Base-by-base conservation (phyloP, 2,113 vertebrate genomes). In the Scomber scombrus region DNA sequence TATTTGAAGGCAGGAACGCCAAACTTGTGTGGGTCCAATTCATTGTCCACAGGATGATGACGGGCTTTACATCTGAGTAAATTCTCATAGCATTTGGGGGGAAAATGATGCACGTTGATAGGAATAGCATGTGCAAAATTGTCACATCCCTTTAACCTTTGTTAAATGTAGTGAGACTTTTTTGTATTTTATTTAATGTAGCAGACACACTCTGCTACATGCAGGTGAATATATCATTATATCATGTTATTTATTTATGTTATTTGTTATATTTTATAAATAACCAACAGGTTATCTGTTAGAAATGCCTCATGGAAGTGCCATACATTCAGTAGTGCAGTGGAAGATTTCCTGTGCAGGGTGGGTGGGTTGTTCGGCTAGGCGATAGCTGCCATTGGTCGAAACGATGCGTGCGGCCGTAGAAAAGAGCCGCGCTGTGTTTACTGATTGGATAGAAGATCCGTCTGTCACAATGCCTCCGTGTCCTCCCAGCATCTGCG, bases 361-460 rank as follows among this genome's bases (percentile, higher is more conserved):
- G 72, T 46, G n/a, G 78, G 66, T 3, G 79, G 84, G 76, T 4
- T 7, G 2, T 12, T 11, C 2, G 10, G 9, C 19, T 4, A 15
- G 5, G 2, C 14, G 34, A 23, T 7, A 11, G 19, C 45, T 57
- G 3, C 52, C 10, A 94, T 94, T 95, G 93, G 91, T 40, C 18
- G 2, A n/a, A n/a, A 16, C 15, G 0, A 3, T 8, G 5, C 0
- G 18, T 4, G 21, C 52, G 4, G 15, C 8, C 0, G 10, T 23
- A 0, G 45, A 14, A 50, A 40, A 5, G 5, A 23, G 23, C 21
- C 5, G 34, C 46, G 8, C 0, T 51, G 12, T 11, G 40, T 29
- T n/a, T 7, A n/a, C 47, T 73, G 87, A 95, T 95, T 95, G 94
- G 94, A 55, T 72, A 19, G 16, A 21, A 1, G 1, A 2, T 0